Conservation (phyloP, 2,888 invertebrate genomes). For the Perdita meconis region DNA sequence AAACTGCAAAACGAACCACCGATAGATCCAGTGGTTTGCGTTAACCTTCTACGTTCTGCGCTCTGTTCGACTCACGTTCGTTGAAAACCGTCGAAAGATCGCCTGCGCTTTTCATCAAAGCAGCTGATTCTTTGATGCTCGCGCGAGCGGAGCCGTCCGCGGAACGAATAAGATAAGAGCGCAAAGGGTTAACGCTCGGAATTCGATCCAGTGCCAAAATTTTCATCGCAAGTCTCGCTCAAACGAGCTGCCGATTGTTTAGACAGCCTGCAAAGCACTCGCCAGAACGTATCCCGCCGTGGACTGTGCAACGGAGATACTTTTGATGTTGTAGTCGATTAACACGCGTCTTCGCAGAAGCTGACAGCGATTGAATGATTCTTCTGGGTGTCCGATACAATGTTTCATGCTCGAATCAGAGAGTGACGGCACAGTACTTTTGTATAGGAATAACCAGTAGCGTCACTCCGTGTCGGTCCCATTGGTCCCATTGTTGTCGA, state of each 20-base stretch:
- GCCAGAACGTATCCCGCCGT: not conserved
- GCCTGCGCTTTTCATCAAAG: too few species aligned
- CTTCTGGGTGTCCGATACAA: too few species aligned
- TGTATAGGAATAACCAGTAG: too few species aligned
- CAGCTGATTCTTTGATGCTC: too few species aligned
- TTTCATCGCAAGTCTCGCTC: slow-evolving; percentile 1
- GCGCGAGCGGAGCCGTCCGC: too few species aligned
- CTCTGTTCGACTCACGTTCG: not conserved
- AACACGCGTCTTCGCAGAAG: too few species aligned
- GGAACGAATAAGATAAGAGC: not conserved
- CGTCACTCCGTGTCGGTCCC: too few species aligned
- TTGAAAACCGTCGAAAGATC: too few species aligned
- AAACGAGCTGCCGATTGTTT: not conserved
- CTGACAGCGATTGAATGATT: too few species aligned
- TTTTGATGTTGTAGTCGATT: slow-evolving; percentile 39
- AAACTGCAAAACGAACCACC: slow-evolving; percentile 42
- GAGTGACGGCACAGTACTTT: too few species aligned
- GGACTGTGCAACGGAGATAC: not conserved
- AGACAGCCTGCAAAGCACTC: not conserved
- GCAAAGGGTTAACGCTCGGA: slow-evolving; percentile 13
- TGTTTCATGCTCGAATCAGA: too few species aligned
- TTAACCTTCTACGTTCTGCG: slow-evolving; percentile 10
- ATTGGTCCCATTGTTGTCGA: too few species aligned
- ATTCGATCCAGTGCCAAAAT: slow-evolving; percentile 46
- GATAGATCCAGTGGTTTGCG: not conserved